Evolutionary conservation across 2,888 invertebrate species (phyloP), one percentile per base, ranked within the genome.

Genomic region (Napeogenes inachia): DNA sequence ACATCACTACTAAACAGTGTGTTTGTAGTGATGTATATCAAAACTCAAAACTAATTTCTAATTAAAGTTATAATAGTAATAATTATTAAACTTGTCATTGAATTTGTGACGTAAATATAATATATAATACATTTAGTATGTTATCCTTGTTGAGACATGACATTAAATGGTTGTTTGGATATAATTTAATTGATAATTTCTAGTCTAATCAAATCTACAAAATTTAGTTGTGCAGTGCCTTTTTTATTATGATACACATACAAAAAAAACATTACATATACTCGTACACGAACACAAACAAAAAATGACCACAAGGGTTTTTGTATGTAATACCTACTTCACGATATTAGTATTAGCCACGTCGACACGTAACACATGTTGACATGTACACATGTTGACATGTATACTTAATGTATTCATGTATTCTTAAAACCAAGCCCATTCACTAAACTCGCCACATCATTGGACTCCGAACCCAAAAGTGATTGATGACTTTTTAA

Each of bases 1-100:
- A 85, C 84, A 84, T 84, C 81, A 64, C 64, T 62, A 42, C 42
- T 0, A 42, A 42, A 0, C 2, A 12, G 6, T 6, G 35, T 35
- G 35, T 35, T 5, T 35, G 35, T 35, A 6, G 4, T 4, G 4
- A 6, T 35, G 35, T 35, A 6, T 47, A 13, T 47, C 6, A n/a
- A 47, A 6, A 13, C 13, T 10, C 10, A 30, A 30, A 50, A 30
- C 30, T 50, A 50, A 50, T 47, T 47, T 47, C 47, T 47, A 47
- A 47, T 47, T 47, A 47, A 47, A 4, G 3, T 6, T 47, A 47
- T 21, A 47, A 47, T n/a, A 50, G 50, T 30, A 21, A 8, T 50
- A 10, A 50, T 50, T 50, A 50, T 50, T 30, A 50, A 42, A 42
- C 42, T 42, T 42, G 3, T 3, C 10, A 10, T 42, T 2, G 2